Conservation (phyloP, 2,888 invertebrate species). For the Mimas tiliae region DNA sequence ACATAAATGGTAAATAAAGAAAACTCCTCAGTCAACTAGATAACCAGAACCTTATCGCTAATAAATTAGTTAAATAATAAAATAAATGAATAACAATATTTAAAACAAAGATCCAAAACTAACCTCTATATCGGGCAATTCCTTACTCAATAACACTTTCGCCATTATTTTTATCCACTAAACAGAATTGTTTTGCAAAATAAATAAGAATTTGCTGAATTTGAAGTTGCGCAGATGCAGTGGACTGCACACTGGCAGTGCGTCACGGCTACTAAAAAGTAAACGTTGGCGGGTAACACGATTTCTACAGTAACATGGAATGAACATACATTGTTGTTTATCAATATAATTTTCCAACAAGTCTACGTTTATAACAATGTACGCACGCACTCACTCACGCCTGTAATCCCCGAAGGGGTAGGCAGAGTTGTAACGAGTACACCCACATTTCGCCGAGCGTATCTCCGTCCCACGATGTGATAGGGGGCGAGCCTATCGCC, state of each 20-base stretch:
- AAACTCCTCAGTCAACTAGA: not conserved
- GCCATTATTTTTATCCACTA: conserved; percentile 63
- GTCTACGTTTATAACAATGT: no score
- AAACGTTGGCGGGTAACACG: not conserved
- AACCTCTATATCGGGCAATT: conserved; percentile 93
- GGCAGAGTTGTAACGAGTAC: no score
- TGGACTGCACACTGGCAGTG: conserved; percentile 83
- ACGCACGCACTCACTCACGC: no score
- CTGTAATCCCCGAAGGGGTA: no score
- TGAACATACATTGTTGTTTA: not conserved
- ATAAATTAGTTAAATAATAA: no score
- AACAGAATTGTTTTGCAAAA: conserved; percentile 20
- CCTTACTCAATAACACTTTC: conserved; percentile 86
- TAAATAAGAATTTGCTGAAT: conserved; percentile 26
- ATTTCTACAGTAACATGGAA: conserved; percentile 2
- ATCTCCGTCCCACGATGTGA: no score
- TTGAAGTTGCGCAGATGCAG: conserved; percentile 48
- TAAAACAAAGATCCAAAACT: conserved; percentile 48
- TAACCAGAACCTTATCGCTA: no score
- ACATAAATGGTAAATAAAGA: not conserved
- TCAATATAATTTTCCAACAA: not conserved
- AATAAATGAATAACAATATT: no score
- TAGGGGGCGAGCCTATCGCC: no score
- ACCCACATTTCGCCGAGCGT: no score
- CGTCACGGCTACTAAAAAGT: conserved; percentile 67